These are phyloP conservation scores for Trisateles emortualis DNA, from an alignment of 2,888 invertebrate genomes.

Conservation along the genomic window DNA sequence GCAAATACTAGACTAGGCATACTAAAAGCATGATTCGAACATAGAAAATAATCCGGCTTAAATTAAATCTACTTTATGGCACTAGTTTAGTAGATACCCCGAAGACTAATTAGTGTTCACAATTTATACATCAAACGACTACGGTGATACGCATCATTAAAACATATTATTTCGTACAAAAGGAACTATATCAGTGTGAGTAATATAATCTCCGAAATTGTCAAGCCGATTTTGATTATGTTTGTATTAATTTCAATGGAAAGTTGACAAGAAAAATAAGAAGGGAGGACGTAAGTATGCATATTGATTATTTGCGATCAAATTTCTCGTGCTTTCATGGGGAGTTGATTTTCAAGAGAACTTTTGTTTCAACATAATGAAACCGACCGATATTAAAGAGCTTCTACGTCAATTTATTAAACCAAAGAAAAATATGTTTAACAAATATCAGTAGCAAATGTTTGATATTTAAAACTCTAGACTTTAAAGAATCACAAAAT, in stretches of 20 bases:
- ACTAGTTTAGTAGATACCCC: slow-evolving; percentile 38
- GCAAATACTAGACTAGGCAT: slow-evolving; percentile 28
- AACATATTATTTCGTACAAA: slow-evolving; percentile 46
- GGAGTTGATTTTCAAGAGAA: slow-evolving; percentile 24
- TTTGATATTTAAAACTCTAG: neutral
- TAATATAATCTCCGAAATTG: slow-evolving; percentile 42
- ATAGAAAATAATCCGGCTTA: slow-evolving; percentile 38
- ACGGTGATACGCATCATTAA: slow-evolving; percentile 51
- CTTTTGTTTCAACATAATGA: slow-evolving; percentile 1
- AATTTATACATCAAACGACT: slow-evolving; percentile 51
- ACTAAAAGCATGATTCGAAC: slow-evolving; percentile 43
- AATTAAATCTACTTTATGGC: slow-evolving; percentile 42
- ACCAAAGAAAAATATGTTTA: neutral
- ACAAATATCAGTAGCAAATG: neutral
- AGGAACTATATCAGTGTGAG: slow-evolving; percentile 40
- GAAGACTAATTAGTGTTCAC: slow-evolving; percentile 48
- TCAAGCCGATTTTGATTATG: slow-evolving; percentile 38
- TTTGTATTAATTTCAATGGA: slow-evolving; percentile 40
- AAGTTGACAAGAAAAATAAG: slow-evolving; percentile 33
- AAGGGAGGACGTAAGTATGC: slow-evolving; percentile 23
- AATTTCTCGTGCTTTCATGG: slow-evolving; percentile 43
- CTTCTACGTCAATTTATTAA: neutral
- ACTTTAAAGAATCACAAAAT: neutral
- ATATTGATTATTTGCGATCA: slow-evolving; percentile 46
- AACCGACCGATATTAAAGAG: slow-evolving; percentile 3